Evolutionary conservation across 2,888 invertebrate species (phyloP).

Genomic region (Amphipyra berbera): DNA sequence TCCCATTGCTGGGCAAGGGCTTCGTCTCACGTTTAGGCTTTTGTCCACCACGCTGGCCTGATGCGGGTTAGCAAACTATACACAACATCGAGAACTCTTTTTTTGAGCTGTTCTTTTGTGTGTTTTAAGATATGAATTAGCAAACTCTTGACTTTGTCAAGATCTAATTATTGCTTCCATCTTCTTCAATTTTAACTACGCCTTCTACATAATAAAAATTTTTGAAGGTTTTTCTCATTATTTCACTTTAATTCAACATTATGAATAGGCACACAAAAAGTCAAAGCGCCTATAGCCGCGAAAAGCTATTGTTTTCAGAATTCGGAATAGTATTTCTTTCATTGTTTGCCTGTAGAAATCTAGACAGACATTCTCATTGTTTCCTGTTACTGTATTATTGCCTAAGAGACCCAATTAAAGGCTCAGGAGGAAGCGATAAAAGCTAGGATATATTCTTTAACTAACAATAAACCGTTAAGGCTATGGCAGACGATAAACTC

Average conservation of each 20-base stretch:
- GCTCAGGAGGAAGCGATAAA: conserved; percentile 12
- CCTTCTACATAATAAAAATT: not conserved
- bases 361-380: conserved; percentile 26
- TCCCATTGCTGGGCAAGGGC: too few species aligned
- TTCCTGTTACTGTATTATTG: conserved; percentile 24
- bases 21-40: too few species aligned
- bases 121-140: too few species aligned
- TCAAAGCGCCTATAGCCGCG: conserved; percentile 1
- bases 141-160: too few species aligned
- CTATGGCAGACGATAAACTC: too few species aligned
- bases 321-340: conserved; percentile 21
- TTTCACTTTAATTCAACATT: conserved; percentile 8
- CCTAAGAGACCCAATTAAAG: conserved; percentile 25
- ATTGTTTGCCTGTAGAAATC: conserved; percentile 26
- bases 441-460: not conserved
- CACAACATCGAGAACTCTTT: too few species aligned
- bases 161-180: too few species aligned
- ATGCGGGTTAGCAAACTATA: too few species aligned
- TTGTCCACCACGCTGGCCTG: too few species aligned
- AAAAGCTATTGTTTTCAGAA: conserved; percentile 32
- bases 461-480: not conserved
- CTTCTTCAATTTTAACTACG: not conserved
- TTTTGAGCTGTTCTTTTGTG: too few species aligned
- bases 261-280: conserved; percentile 17
- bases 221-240: not conserved